Percentiles rank a stretch among this genome's conserved stretches.
These are phyloP conservation scores for Pachypeltis micranthus DNA, from an alignment of 1,140 invertebrate genomes.

Conservation along the genomic window DNA sequence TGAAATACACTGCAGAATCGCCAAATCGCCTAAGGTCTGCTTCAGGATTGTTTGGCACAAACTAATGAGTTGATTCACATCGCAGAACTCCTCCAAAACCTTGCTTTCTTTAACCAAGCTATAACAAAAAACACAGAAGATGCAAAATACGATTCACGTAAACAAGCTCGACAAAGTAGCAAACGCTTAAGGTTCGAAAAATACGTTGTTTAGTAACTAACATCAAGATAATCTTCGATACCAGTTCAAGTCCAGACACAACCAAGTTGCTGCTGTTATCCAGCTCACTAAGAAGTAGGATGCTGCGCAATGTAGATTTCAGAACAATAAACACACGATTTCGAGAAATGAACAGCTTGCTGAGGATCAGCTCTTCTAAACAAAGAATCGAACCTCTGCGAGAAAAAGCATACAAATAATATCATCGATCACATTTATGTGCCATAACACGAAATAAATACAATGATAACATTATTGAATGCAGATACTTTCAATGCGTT, in stretches of 20 bases:
- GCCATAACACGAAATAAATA: no score
- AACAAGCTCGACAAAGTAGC: neutral
- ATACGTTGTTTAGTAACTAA: neutral
- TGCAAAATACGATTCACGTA: neutral
- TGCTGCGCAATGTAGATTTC: neutral
- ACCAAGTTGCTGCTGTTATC: neutral
- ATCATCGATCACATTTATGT: no score
- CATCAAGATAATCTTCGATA: neutral
- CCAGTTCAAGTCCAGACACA: neutral
- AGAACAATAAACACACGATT: neutral
- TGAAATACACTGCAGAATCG: neutral
- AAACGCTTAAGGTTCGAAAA: neutral
- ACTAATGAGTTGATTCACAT: neutral
- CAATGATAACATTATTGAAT: no score
- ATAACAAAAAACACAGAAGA: neutral
- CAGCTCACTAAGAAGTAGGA: neutral
- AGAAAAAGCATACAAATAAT: no score
- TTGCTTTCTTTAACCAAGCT: neutral
- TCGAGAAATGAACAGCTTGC: neutral
- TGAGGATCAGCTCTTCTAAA: neutral
- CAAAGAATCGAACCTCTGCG: no score
- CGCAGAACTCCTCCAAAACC: neutral
- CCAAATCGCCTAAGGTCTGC: neutral
- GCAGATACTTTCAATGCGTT: no score
- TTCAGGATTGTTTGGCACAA: neutral